Conservation (phyloP, 1,140 invertebrate genomes). For the Periplaneta americana region DNA sequence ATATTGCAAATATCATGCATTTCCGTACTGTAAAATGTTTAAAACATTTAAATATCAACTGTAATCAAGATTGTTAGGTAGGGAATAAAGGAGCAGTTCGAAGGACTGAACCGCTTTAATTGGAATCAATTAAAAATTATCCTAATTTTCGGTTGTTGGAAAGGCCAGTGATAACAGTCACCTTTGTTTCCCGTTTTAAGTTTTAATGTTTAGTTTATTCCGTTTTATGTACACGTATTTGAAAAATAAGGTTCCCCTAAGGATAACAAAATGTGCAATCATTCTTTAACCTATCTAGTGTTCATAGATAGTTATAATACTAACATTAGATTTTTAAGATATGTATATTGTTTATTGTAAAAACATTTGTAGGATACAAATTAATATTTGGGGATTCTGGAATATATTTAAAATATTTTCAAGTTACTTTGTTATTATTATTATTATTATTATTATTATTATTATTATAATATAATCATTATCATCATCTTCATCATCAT, state of each 20-base stretch:
- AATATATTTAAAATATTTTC: neutral
- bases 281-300: neutral
- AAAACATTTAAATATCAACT: neutral
- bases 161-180: neutral
- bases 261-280: neutral
- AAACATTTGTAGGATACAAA: neutral
- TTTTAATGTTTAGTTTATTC: neutral
- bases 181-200: neutral
- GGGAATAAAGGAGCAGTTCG: neutral
- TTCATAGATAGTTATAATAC: neutral
- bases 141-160: neutral
- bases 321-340: neutral
- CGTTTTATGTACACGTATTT: neutral
- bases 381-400: neutral
- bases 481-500: too few relatives aligned
- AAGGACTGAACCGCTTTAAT: neutral
- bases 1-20: neutral
- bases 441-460: too few relatives aligned
- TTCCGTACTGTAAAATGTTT: neutral
- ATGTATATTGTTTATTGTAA: neutral
- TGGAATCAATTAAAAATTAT: neutral
- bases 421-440: neutral
- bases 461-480: too few relatives aligned
- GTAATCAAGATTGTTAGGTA: neutral
- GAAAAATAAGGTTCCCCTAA: neutral